Base-by-base conservation (phyloP, 1,140 invertebrate genomes). In the Apis cerana region DNA sequence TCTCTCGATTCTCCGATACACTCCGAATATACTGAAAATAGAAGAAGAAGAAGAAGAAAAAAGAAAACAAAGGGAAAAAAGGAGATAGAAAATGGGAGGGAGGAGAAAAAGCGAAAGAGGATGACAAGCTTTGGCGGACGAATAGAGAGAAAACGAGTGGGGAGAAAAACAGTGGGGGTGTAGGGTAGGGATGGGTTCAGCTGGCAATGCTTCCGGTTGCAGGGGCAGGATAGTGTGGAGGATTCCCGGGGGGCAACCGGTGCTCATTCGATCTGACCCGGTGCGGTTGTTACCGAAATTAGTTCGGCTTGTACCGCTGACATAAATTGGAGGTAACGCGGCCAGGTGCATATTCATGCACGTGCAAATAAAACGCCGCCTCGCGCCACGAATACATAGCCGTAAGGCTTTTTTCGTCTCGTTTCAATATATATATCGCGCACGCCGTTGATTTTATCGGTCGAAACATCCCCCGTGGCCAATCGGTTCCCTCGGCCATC, bases 241-340 rank as follows among this genome's bases (percentile, higher is more conserved):
- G 85, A 88, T 88, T 93, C 91, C 92, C 93, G 85, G 33, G 84
- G 92, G 93, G 86, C 86, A 89, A 88, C 88, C 81, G 78, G 75
- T 76, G 86, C 86, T 90, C 90, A 91, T 91, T 91, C 91, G 90
- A 92, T 91, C 89, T 89, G 89, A 88, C 89, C 91, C 92, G 84
- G 85, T 91, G 92, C 91, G 93, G 92, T 94, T 94, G 93, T 94
- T 94, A 93, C 91, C 82, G 89, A 92, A 94, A 94, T 94, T 94
- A 94, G 93, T 94, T 94, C 91, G 89, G 92, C 90, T 92, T 90
- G 92, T 92, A 88, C 83, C 89, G 89, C 83, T 91, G 90, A 94
- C 93, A 94, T 93, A 93, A 94, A 94, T 94, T 94, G 91, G 78
- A 89, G 86, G 90, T 90, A 90, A 92, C 91, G 89, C 89, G 89